Evolutionary conservation across 2,113 vertebrate species (phyloP).

Genomic region (Apodemus sylvaticus): DNA sequence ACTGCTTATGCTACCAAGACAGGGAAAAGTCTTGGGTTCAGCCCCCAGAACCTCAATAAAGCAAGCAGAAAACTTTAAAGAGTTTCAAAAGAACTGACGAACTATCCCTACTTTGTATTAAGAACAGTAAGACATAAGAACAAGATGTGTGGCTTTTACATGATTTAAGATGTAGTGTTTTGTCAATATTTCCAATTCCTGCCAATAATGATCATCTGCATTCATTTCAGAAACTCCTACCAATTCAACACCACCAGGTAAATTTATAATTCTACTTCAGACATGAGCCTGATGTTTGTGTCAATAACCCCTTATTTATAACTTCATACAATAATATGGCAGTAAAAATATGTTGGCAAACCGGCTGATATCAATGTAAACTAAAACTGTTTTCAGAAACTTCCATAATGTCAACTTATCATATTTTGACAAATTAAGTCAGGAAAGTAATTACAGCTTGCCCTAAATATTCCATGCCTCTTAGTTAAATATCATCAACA

Average conservation of each 20-base stretch:
- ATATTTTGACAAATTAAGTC: neutral
- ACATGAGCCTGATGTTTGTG: neutral
- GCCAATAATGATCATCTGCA: constrained; percentile 32
- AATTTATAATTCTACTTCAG: constrained; percentile 19
- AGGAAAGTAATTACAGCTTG: neutral
- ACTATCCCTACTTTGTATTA: neutral
- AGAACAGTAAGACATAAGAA: neutral
- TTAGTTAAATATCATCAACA: neutral
- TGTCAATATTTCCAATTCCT: neutral
- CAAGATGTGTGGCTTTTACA: neutral
- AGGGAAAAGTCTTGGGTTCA: neutral
- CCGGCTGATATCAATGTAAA: neutral
- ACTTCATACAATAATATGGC: neutral
- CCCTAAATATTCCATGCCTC: neutral
- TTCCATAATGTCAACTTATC: constrained; percentile 7
- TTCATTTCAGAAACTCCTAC: constrained; percentile 66
- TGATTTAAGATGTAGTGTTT: neutral
- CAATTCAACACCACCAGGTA: constrained; percentile 72
- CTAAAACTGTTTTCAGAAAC: constrained; percentile 46
- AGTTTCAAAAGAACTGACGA: neutral
- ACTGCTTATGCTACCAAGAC: too few species aligned
- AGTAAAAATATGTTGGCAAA: neutral
- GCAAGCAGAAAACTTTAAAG: neutral
- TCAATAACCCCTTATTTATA: neutral
- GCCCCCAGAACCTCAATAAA: neutral